Evolutionary conservation across 2,113 vertebrate genomes (phyloP).

Genomic region (Takifugu bimaculatus): DNA sequence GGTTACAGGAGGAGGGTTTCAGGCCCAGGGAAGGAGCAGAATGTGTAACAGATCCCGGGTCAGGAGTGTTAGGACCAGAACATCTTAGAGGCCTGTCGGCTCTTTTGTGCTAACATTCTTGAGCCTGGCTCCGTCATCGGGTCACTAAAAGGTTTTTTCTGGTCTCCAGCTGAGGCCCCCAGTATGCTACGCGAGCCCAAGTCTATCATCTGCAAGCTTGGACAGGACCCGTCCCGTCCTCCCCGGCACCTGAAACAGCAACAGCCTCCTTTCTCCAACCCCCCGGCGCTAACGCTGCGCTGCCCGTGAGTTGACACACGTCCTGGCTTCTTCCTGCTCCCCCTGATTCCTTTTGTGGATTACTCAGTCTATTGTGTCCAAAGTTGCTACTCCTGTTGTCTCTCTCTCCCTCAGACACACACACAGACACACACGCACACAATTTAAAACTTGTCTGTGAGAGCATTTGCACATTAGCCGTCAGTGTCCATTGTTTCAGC

Average conservation of each 20-base stretch:
- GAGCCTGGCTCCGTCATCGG: no score
- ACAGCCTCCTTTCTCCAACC: conserved; percentile 39
- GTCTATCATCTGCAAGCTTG: conserved; percentile 31
- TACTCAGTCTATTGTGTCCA: conserved; percentile 18
- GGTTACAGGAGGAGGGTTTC: no score
- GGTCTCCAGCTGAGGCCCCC: conserved; percentile 28
- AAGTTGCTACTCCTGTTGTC: conserved; percentile 3
- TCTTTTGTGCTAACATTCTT: no score
- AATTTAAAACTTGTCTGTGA: conserved; percentile 28
- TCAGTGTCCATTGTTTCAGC: conserved; percentile 66
- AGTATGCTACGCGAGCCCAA: no score
- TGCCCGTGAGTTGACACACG: conserved; percentile 67
- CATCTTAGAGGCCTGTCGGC: no score
- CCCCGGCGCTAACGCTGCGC: conserved; percentile 38
- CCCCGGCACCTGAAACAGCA: conserved; percentile 52
- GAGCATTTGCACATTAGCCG: conserved; percentile 52
- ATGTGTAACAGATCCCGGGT: no score
- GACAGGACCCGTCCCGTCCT: conserved; percentile 50
- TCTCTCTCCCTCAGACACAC: conserved; percentile 3
- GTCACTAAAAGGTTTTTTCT: neutral
- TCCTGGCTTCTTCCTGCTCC: conserved; percentile 54
- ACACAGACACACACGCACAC: conserved; percentile 8
- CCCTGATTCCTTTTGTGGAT: conserved; percentile 42
- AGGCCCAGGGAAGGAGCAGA: neutral
- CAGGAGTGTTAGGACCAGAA: no score